Base-by-base conservation (phyloP, 2,888 invertebrate genomes). In the Temnothorax ravouxi region DNA sequence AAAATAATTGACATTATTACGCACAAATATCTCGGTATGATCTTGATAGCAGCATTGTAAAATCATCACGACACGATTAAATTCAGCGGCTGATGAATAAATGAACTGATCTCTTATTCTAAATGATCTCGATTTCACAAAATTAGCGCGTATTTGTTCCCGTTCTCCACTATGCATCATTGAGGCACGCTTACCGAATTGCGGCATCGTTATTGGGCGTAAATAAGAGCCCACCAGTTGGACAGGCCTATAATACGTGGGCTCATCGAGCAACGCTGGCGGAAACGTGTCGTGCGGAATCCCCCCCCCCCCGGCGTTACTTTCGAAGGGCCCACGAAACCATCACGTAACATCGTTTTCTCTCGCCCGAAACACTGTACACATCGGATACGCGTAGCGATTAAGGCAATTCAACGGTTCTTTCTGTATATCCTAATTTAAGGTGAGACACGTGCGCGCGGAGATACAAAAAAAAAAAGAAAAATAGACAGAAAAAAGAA, bases 401-500 rank as follows among this genome's bases (percentile, higher is more conserved):
- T 64, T 79, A 79, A 84, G 79, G 52, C 66, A 67, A 83, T 80
- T 79, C 69, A 59, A 79, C 71, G 59, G 71, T 84, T 84, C 71
- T 84, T 80, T 80, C 79, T 84, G 83, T 84, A 84, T 84, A 80
- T 84, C 71, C 21, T 84, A 84, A 84, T 81, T 69, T 77, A 84
- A 67, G 64, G 9, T 34, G 56, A 69, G 71, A 52, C 44, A 47
- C 38, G 66, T 21, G 64, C 29, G 64, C 29, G 56, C 47, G 71
- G 38, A 67, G 29, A 54, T 66, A 77, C 47, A 9, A 29, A 18
- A n/a, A 11, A 50, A n/a, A 34, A 11, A 11, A 11, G 13, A 1
- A 25, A 8, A 29, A 38, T 2, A 38, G 0, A 34, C 34, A 15
- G 44, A 62, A 21, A 50, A 50, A 76, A 52, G 38, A 34, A 34